Evolutionary conservation across 2,797 vertebrate species (phyloP), one percentile per base, ranked within the genome.

Genomic region (Scomberomorus guttatus): DNA sequence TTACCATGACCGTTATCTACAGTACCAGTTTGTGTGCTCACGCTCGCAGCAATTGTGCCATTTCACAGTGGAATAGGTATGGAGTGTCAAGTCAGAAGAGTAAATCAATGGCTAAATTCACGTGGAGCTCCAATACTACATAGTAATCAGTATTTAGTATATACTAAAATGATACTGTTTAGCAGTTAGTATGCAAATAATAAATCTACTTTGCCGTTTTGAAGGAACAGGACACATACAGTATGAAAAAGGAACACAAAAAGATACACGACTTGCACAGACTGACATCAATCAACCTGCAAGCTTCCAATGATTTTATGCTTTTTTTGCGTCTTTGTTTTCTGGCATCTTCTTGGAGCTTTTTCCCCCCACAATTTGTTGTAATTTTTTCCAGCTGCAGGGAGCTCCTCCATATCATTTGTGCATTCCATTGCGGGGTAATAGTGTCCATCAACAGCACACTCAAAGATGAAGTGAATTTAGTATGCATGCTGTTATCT

Each of bases 361-460:
- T 7, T 34, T 32, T 73, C 58, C 72, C 58, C 72, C 51, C 55
- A 34, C 84, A 80, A 27, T 85, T 74, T 71, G 37, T n/a, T 83
- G 76, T 73, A 22, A 77, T 87, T 72, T 72, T 54, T 75, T 70
- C 64, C 84, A 79, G 80, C 83, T 87, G 86, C 59, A 29, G 75
- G 72, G 52, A 50, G 67, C 79, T 78, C 61, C 37, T 83, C 54
- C 44, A 51, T 65, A 76, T 63, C 57, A 80, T 77, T 67, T 81
- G 44, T 61, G 20, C 73, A 56, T 27, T 69, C 68, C 77, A 75
- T 77, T 80, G 27, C 58, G 27, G 65, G 69, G 85, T 77, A 72
- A 81, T 75, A 42, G 64, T 75, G 79, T 83, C 87, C 85, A 76
- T 93, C 82, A 87, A 70, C 82, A 64, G 55, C 68, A 10, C 82